Evolutionary conservation across 2,888 invertebrate genomes (phyloP), one percentile per base, ranked within the genome.

Genomic region (Tryphoninae sp.): DNA sequence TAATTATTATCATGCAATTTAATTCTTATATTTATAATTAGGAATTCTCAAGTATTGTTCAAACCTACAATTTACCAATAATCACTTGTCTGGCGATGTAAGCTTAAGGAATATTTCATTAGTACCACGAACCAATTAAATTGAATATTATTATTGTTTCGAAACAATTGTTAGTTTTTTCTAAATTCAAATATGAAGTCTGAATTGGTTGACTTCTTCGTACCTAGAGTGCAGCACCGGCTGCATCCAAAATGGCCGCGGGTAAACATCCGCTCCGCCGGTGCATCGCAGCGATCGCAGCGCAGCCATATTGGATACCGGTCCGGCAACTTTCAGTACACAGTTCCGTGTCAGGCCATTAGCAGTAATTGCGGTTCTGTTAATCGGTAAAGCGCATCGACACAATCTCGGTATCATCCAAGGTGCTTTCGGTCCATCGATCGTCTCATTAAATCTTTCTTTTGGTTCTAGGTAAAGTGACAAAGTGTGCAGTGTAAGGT

Each of bases 181-280:
- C 4, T 26, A 33, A 33, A 33, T 33, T 33, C 6, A 33, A 33
- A 33, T 33, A 33, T 33, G 33, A 33, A 33, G 33, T 33, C 6
- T 6, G 33, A 13, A 13, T 45, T 45, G 3, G 13, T 45, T 45
- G 2, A 45, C 13, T 45, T 26, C 19, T 9, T 9, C 45, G 65
- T 53, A 67, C 53, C 76, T 40, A 26, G 62, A n/a, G 23, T 42
- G 16, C 42, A 51, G 22, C 8, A 40, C 13, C 11, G n/a, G 49
- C 9, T 23, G 19, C 0, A 51, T 40, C 59, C 2, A 49, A 13
- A 51, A n/a, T 55, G 55, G 55, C 19, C 55, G 55, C 42, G n/a
- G 16, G 16, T n/a, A 61, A 67, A 42, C 6, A 51, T 71, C 69
- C 16, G 65, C 59, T 8, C 65, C 69, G 13, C 75, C 76, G 13